These are phyloP conservation scores for Amphipyra tragopoginis DNA, from an alignment of 2,888 invertebrate genomes.

Conservation along the genomic window DNA sequence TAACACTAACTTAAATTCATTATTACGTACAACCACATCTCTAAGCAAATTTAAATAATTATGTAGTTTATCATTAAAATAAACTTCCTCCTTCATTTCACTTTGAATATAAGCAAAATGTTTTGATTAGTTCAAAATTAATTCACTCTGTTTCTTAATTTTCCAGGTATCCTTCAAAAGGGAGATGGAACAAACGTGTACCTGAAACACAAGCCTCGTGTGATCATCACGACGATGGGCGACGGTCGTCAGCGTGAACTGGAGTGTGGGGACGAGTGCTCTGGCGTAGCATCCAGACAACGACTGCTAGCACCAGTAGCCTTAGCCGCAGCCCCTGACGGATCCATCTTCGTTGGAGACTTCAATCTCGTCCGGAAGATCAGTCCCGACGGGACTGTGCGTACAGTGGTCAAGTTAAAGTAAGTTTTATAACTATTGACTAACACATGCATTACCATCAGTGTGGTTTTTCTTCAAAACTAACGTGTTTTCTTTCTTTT, in stretches of 20 bases:
- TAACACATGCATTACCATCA: too few relatives aligned
- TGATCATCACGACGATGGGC: slow-evolving; percentile 97
- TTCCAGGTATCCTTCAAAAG: slow-evolving; percentile 97
- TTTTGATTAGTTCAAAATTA: not conserved
- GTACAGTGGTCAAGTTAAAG: slow-evolving; percentile 95
- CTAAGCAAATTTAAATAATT: too few relatives aligned
- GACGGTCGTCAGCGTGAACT: slow-evolving; percentile 97
- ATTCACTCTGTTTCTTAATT: not conserved
- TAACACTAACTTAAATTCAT: too few relatives aligned
- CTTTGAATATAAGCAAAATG: too few relatives aligned
- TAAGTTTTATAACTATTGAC: slow-evolving; percentile 83
- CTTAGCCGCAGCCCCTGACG: slow-evolving; percentile 97
- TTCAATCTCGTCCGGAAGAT: slow-evolving; percentile 97
- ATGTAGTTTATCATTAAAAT: too few relatives aligned
- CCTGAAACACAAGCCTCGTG: slow-evolving; percentile 97
- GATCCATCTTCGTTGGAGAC: slow-evolving; percentile 98
- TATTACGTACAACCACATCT: too few relatives aligned
- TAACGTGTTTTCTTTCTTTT: slow-evolving; percentile 19
- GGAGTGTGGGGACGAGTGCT: slow-evolving; percentile 92
- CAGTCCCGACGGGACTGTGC: slow-evolving; percentile 95
- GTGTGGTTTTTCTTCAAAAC: not conserved
- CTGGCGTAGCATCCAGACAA: slow-evolving; percentile 94
- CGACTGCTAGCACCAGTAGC: slow-evolving; percentile 97
- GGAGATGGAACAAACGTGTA: slow-evolving; percentile 99
- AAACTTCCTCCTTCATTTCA: too few relatives aligned